Percentiles rank a stretch among this genome's conserved stretches.
These are phyloP conservation scores for Contarinia nasturtii DNA, from an alignment of 1,140 invertebrate species.

Conservation along the genomic window DNA sequence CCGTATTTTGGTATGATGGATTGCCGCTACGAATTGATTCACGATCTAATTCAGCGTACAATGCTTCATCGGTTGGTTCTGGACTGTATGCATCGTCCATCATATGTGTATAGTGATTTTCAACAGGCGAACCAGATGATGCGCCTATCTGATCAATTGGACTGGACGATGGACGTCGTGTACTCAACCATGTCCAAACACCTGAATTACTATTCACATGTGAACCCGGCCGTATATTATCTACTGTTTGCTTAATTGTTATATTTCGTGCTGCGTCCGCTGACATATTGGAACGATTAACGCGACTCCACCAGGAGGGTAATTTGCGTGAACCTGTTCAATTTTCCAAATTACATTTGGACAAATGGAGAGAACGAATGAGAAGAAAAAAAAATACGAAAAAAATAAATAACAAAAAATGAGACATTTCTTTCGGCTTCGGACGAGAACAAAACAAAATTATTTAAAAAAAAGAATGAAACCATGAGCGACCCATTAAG, in stretches of 20 bases:
- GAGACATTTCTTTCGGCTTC: no score
- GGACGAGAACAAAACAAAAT: no score
- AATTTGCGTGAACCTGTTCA: conserved; percentile 19
- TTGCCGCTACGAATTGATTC: conserved; percentile 28
- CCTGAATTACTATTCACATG: conserved; percentile 33
- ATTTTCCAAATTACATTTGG: neutral
- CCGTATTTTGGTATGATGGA: conserved; percentile 49
- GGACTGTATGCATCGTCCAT: conserved; percentile 40
- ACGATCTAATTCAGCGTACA: conserved; percentile 44
- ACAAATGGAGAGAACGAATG: no score
- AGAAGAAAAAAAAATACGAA: no score
- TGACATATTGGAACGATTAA: conserved; percentile 20
- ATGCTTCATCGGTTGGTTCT: conserved; percentile 30
- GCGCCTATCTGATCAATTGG: conserved; percentile 25
- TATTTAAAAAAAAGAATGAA: no score
- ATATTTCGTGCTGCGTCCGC: conserved; percentile 4
- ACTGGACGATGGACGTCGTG: conserved; percentile 25
- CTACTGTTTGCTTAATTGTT: conserved; percentile 16
- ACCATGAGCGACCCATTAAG: no score
- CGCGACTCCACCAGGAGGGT: conserved; percentile 24
- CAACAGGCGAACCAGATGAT: conserved; percentile 28
- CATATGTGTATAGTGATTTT: conserved; percentile 52
- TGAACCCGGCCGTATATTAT: conserved; percentile 21
- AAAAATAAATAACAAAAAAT: no score
- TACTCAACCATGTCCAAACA: conserved; percentile 44